Evolutionary conservation across 2,888 invertebrate species (phyloP).

Genomic region (Bellardia pandia): DNA sequence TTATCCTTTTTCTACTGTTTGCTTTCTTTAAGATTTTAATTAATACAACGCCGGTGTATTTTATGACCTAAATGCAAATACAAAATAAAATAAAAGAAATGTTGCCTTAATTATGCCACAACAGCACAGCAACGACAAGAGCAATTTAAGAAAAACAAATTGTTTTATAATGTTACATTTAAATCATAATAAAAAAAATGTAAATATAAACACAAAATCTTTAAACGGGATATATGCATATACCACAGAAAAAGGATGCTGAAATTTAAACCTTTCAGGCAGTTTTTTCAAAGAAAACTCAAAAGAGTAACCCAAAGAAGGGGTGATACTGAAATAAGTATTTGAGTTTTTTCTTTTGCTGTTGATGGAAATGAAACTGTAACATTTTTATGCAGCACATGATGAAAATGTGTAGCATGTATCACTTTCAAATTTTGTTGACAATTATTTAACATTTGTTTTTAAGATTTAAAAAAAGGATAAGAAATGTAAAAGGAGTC

Average conservation of each 20-base stretch:
- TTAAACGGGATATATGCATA: conserved; percentile 28
- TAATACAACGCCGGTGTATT: conserved; percentile 69
- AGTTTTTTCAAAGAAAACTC: not conserved
- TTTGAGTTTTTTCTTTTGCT: not conserved
- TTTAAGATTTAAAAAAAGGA: conserved; percentile 56
- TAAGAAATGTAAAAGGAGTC: conserved; percentile 54
- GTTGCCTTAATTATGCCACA: conserved; percentile 71
- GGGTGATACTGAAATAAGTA: conserved; percentile 40
- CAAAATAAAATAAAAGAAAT: conserved; percentile 46
- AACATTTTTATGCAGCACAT: conserved; percentile 49
- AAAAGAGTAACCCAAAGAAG: conserved; percentile 37
- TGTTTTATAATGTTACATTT: conserved; percentile 73
- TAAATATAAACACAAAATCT: conserved; percentile 24
- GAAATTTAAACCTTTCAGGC: conserved; percentile 69
- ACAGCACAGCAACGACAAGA: conserved; percentile 54
- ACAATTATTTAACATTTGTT: conserved; percentile 72
- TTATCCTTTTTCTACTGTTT: conserved; percentile 3
- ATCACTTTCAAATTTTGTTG: conserved; percentile 69
- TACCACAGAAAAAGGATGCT: conserved; percentile 58
- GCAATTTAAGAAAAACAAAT: conserved; percentile 75
- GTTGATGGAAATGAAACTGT: conserved; percentile 63
- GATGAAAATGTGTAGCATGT: conserved; percentile 38
- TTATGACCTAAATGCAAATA: conserved; percentile 65
- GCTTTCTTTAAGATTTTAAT: conserved; percentile 35
- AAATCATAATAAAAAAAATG: conserved; percentile 66